Evolutionary conservation across 2,113 vertebrate species (phyloP), one percentile per base, ranked within the genome.

Genomic region (Probosciger aterrimus): DNA sequence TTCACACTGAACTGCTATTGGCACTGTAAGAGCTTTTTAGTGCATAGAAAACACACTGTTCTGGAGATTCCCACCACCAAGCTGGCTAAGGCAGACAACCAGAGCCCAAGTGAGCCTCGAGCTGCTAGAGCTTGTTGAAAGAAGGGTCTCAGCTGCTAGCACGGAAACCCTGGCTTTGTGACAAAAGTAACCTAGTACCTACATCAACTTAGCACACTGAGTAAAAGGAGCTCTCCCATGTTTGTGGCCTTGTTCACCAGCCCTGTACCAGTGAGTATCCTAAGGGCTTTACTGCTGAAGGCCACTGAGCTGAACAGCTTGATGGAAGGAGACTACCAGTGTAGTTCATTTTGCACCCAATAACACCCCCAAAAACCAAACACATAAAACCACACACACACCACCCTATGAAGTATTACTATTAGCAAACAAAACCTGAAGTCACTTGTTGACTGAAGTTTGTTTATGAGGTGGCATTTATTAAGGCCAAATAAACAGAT

Each of bases 121-220:
- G 25, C 20, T 41, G 25, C 31, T 14, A 47, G 30, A 59, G 33
- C 24, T 41, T 27, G 4, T 50, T 25, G 3, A 60, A 69, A 50
- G 16, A 28, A 59, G 11, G 13, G 13, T 87, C 62, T 33, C 10
- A 22, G 11, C 41, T 63, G 44, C 31, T 35, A 46, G n/a, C 28
- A 49, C 44, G 9, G 46, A 68, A 55, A 43, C 24, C 22, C 39
- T 44, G 28, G 20, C 37, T 82, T 77, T 39, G 5, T 8, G 4
- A 44, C 62, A 69, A 18, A 47, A 68, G 39, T 14, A 75, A 71
- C 23, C 33, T 3, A 46, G 41, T 11, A 41, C 9, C 11, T 50
- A 4, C 8, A n/a, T 28, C 14, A 10, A 13, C 6, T 47, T 39
- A 12, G n/a, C 23, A 3, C 0, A 5, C 10, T 4, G 14, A 47